Evolutionary conservation across 2,797 vertebrate genomes (phyloP).

Genomic region (Gymnothorax reevesii): DNA sequence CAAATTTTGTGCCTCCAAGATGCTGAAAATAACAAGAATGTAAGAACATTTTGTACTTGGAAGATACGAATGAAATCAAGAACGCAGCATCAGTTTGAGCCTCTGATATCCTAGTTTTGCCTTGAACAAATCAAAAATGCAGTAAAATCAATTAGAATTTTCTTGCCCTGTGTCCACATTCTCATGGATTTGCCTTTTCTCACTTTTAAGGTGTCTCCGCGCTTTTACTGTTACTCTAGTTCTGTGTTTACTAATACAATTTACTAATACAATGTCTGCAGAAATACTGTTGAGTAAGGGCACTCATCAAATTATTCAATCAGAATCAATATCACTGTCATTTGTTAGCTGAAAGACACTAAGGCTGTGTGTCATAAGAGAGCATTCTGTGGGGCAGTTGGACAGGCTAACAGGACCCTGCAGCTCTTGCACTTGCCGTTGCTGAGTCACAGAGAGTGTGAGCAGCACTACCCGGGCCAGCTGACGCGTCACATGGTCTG

Average conservation of each 20-base stretch:
- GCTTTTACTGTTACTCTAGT: not conserved
- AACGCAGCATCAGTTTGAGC: no score
- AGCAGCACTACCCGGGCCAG: constrained; percentile 42
- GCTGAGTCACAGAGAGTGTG: constrained; percentile 48
- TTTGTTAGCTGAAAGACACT: not conserved
- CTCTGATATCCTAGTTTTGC: no score
- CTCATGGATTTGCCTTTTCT: no score
- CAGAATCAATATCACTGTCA: not conserved
- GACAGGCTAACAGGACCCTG: constrained; percentile 31
- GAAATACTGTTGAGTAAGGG: not conserved
- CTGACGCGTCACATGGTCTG: constrained; percentile 55
- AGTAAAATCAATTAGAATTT: no score
- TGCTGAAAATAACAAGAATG: no score
- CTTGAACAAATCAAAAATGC: no score
- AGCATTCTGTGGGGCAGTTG: not conserved
- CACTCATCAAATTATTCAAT: not conserved
- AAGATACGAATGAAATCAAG: no score
- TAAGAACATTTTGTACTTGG: no score
- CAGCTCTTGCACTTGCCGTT: constrained; percentile 58
- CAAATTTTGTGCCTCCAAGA: no score
- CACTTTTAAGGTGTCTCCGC: not conserved
- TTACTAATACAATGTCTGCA: not conserved
- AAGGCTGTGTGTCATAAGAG: not conserved
- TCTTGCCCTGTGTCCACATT: no score
- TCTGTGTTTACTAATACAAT: not conserved